Conservation (phyloP, 2,888 invertebrate species). For the Hololepta plana region DNA sequence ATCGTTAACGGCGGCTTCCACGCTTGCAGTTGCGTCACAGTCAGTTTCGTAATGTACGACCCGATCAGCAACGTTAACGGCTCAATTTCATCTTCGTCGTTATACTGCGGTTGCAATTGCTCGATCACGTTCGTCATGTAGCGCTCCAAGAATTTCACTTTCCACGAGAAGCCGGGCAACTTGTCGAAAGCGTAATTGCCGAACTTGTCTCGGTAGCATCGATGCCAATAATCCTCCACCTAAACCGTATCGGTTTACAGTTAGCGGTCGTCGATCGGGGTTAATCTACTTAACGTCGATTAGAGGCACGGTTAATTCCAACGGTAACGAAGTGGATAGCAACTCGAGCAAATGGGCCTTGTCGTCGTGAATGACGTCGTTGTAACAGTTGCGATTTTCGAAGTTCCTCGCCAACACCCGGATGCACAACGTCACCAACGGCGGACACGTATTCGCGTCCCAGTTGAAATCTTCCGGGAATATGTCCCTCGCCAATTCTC, state of each 20-base stretch:
- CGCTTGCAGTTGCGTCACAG: slow-evolving; percentile 33
- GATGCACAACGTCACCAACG: slow-evolving; percentile 30
- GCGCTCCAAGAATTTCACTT: slow-evolving; percentile 23
- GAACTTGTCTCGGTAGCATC: slow-evolving; percentile 28
- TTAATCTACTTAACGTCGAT: no score
- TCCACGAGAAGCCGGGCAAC: slow-evolving; percentile 23
- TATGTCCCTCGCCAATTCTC: slow-evolving; percentile 28
- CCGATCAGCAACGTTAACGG: slow-evolving; percentile 21
- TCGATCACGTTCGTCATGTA: slow-evolving; percentile 22
- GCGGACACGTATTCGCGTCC: slow-evolving; percentile 30
- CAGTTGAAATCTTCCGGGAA: slow-evolving; percentile 34
- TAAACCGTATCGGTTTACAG: slow-evolving; percentile 5
- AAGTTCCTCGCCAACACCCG: slow-evolving; percentile 31
- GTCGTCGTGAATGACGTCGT: slow-evolving; percentile 34
- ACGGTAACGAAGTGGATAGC: slow-evolving; percentile 36
- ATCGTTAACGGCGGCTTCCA: slow-evolving; percentile 31
- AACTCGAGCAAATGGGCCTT: slow-evolving; percentile 39
- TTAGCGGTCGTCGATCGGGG: slow-evolving; percentile 6
- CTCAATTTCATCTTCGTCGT: slow-evolving; percentile 21
- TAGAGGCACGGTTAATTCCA: slow-evolving; percentile 34
- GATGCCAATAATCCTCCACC: slow-evolving; percentile 46
- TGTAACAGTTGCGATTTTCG: no score
- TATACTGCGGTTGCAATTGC: slow-evolving; percentile 23
- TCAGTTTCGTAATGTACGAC: slow-evolving; percentile 32
- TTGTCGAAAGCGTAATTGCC: slow-evolving; percentile 15